Evolutionary conservation across 2,113 vertebrate genomes (phyloP).

Genomic region (Aspiorhynchus laticeps): DNA sequence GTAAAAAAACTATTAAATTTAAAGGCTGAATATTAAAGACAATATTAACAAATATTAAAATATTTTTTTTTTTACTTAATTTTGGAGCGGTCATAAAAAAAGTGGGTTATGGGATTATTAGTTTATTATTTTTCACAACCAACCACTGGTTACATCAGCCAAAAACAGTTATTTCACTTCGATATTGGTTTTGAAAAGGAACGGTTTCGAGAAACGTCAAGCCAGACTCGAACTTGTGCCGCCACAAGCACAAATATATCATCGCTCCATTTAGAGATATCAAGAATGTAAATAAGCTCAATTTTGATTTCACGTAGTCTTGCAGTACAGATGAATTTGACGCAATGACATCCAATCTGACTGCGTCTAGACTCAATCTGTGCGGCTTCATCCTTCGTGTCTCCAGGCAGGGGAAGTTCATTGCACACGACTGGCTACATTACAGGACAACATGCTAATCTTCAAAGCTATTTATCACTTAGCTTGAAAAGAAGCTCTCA

Average conservation of each 20-base stretch:
- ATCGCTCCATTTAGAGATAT: neutral
- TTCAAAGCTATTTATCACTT: constrained; percentile 57
- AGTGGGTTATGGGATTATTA: neutral
- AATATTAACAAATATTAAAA: too few relatives aligned
- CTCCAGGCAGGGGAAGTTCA: constrained; percentile 49
- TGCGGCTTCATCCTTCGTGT: constrained; percentile 33
- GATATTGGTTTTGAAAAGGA: neutral
- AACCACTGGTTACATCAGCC: neutral
- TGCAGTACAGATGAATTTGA: neutral
- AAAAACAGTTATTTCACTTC: neutral
- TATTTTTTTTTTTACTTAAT: too few relatives aligned
- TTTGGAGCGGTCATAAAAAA: neutral
- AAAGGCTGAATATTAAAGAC: neutral
- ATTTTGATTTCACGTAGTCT: neutral
- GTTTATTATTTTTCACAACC: neutral
- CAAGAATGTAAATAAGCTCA: neutral
- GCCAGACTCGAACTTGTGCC: neutral
- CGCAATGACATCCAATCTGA: constrained; percentile 9
- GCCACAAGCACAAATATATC: neutral
- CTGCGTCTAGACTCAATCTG: constrained; percentile 14
- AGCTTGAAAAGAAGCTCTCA: constrained; percentile 54
- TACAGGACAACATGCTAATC: constrained; percentile 50
- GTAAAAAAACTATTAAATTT: too few relatives aligned
- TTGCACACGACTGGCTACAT: constrained; percentile 39
- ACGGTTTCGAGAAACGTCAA: neutral